Conservation (phyloP, 2,113 vertebrate genomes). For the Neopipo cinnamomea region DNA sequence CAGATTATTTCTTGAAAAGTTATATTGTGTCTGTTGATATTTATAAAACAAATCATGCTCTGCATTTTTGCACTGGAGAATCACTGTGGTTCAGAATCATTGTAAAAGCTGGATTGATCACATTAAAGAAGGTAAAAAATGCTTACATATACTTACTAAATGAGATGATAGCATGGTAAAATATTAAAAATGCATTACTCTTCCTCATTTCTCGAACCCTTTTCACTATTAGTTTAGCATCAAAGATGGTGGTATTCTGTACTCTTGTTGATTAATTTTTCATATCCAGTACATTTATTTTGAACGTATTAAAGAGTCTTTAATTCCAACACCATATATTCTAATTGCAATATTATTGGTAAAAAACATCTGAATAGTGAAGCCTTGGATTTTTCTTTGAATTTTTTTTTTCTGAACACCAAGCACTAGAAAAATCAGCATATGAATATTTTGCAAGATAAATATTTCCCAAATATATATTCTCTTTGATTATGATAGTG, state of each 20-base stretch:
- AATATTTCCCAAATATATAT: background rate
- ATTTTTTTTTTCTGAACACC: background rate
- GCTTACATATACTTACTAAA: background rate
- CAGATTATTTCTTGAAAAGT: slow-evolving; percentile 27
- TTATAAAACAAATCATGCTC: slow-evolving; percentile 15
- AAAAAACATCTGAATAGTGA: background rate
- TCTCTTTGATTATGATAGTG: background rate
- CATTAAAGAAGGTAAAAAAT: background rate
- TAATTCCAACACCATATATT: background rate
- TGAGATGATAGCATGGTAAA: background rate
- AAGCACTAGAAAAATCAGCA: background rate
- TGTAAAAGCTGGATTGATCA: background rate
- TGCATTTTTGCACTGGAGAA: background rate
- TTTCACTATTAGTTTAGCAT: background rate
- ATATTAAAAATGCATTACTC: background rate
- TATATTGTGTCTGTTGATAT: background rate
- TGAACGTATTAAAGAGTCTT: background rate
- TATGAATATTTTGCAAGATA: background rate
- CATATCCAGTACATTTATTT: background rate
- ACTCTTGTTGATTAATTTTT: background rate
- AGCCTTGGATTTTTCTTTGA: background rate
- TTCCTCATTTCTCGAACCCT: background rate
- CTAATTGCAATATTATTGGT: background rate
- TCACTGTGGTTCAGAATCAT: background rate
- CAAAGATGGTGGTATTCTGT: background rate